A percentile compares a stretch with the other conserved stretches of the same genome.
Conservation (phyloP, 2,113 vertebrate genomes). For the Propithecus coquereli region DNA sequence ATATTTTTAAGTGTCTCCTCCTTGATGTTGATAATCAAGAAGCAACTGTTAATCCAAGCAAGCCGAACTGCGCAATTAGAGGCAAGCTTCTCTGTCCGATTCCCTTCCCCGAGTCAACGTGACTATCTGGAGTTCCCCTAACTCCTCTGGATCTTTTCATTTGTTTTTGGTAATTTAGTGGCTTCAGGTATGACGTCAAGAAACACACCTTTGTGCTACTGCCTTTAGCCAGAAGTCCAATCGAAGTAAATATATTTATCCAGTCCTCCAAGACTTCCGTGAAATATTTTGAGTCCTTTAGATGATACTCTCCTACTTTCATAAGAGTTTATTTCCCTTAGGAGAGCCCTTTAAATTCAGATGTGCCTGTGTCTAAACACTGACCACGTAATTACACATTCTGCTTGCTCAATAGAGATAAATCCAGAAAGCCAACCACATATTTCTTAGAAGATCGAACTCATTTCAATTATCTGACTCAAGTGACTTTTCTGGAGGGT, state of each 20-base stretch:
- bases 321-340: not conserved
- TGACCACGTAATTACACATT: not conserved
- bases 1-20: not conserved
- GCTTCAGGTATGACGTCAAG: not conserved
- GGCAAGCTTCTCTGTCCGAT: not conserved
- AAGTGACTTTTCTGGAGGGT: conserved; percentile 37
- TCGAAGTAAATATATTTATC: not conserved
- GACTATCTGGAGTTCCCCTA: not conserved
- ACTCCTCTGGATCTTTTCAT: not conserved
- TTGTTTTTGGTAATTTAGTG: not conserved
- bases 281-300: not conserved
- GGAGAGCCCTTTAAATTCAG: not conserved
- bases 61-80: fast-evolving
- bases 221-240: not conserved
- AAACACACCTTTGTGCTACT: not conserved
- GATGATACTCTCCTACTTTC: not conserved
- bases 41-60: not conserved
- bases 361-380: not conserved
- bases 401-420: not conserved
- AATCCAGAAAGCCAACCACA: not conserved
- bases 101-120: not conserved
- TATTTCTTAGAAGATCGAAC: conserved; percentile 38
- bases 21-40: not conserved
- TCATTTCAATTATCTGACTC: not conserved
- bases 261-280: not conserved